Conservation (phyloP, 2,888 invertebrate genomes). For the Hipparchia semele region DNA sequence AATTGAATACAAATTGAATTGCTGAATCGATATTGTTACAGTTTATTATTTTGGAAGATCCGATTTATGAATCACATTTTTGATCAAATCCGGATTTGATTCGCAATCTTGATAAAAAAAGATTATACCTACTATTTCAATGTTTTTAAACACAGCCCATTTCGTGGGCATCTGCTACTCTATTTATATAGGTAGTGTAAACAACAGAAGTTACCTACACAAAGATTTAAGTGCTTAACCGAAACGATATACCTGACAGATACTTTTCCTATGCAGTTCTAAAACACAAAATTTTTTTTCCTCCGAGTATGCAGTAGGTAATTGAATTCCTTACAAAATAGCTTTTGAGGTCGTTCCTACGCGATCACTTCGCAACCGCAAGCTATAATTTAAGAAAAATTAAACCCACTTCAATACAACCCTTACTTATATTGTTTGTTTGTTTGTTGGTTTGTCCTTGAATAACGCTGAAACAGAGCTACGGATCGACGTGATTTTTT, state of each 20-base stretch:
- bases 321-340: neutral
- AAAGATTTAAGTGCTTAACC: no score
- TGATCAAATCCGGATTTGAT: no score
- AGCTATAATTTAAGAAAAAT: no score
- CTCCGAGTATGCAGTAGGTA: neutral
- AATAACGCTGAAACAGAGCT: no score
- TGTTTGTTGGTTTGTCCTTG: no score
- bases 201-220: neutral
- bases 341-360: neutral
- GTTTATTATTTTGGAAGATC: neutral
- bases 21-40: neutral
- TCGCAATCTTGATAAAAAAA: neutral
- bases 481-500: no score
- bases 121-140: neutral
- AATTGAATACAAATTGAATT: neutral
- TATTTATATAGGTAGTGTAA: neutral
- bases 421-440: no score
- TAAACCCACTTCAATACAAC: no score
- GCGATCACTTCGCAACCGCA: neutral
- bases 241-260: neutral
- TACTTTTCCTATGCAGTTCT: neutral
- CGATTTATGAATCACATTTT: neutral
- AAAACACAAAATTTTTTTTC: no score
- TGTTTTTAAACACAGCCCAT: neutral
- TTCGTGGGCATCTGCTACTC: slow-evolving; percentile 6